Percentiles rank a stretch among this genome's conserved stretches.
These are phyloP conservation scores for Apostichopus parvimensis DNA, from an alignment of 35 echinoderm and acorn worm genomes.

Conservation along the genomic window DNA sequence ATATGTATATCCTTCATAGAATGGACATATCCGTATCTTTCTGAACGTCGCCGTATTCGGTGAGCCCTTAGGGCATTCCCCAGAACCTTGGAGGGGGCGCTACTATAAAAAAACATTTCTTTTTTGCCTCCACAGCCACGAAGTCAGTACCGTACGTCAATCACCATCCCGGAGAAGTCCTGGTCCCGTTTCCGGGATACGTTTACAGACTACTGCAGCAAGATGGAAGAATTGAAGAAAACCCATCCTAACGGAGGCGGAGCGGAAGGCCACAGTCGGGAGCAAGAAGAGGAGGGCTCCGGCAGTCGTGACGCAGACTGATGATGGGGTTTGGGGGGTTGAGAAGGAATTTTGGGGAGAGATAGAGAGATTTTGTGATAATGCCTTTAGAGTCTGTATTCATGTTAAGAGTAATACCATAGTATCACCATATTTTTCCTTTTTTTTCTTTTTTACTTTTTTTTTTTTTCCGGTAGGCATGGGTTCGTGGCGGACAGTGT, in stretches of 20 bases:
- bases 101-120: background rate
- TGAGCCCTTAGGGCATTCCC: too few relatives aligned
- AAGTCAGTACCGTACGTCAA: slow-evolving; percentile 96
- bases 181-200: slow-evolving; percentile 93
- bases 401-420: slow-evolving; percentile 57
- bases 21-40: too few relatives aligned
- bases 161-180: slow-evolving; percentile 97
- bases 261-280: background rate
- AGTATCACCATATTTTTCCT: slow-evolving; percentile 25
- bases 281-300: slow-evolving; percentile 19
- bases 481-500: slow-evolving; percentile 3
- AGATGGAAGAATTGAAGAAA: slow-evolving; percentile 76
- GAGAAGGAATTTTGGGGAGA: background rate
- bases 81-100: too few relatives aligned
- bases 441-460: slow-evolving; percentile 10
- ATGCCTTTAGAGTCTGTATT: slow-evolving; percentile 58
- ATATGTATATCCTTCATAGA: too few relatives aligned
- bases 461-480: slow-evolving; percentile 47
- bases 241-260: slow-evolving; percentile 12
- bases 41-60: too few relatives aligned
- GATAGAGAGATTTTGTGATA: slow-evolving; percentile 7
- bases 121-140: slow-evolving; percentile 63
- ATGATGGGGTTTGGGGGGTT: background rate
- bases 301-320: slow-evolving; percentile 35
- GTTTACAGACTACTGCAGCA: slow-evolving; percentile 91